Evolutionary conservation across 1,140 invertebrate species (phyloP).

Genomic region (Venustaconcha ellipsiformis): DNA sequence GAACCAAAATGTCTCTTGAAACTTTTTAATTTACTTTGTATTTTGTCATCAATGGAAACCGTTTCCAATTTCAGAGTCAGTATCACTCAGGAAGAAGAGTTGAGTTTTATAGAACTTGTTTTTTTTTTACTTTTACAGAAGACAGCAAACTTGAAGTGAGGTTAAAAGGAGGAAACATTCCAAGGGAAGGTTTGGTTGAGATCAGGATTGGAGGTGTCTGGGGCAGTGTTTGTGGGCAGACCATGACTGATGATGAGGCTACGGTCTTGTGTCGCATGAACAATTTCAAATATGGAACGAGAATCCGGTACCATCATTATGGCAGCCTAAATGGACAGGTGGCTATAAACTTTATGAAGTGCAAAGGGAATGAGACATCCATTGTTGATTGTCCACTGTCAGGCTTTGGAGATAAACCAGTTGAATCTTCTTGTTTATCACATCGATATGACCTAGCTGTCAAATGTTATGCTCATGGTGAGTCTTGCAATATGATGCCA

Average conservation of each 20-base stretch:
- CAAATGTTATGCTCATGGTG: constrained; percentile 69
- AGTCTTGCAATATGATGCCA: constrained; percentile 1
- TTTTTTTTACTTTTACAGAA: constrained; percentile 3
- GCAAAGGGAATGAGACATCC: constrained; percentile 77
- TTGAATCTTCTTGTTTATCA: constrained; percentile 71
- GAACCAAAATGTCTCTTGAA: no score
- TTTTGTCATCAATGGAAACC: no score
- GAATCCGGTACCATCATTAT: constrained; percentile 19
- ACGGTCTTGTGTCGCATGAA: constrained; percentile 50
- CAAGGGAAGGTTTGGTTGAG: constrained; percentile 49
- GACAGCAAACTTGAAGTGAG: constrained; percentile 14
- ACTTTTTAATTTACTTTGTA: no score
- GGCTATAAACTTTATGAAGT: constrained; percentile 80
- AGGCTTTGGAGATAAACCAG: constrained; percentile 73
- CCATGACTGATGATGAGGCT: constrained; percentile 36
- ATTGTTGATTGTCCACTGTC: constrained; percentile 76
- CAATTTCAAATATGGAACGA: constrained; percentile 40
- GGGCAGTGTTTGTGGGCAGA: constrained; percentile 50
- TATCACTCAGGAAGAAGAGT: no score
- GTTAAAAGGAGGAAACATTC: constrained; percentile 11
- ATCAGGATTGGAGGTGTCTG: constrained; percentile 53
- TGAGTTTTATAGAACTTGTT: neutral
- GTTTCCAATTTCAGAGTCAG: no score
- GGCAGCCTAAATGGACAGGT: constrained; percentile 74
- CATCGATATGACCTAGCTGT: constrained; percentile 83